phyloP scores from a whole-genome alignment of 2,888 invertebrate genomes.

The Megalurothrips usitatus region DNA sequence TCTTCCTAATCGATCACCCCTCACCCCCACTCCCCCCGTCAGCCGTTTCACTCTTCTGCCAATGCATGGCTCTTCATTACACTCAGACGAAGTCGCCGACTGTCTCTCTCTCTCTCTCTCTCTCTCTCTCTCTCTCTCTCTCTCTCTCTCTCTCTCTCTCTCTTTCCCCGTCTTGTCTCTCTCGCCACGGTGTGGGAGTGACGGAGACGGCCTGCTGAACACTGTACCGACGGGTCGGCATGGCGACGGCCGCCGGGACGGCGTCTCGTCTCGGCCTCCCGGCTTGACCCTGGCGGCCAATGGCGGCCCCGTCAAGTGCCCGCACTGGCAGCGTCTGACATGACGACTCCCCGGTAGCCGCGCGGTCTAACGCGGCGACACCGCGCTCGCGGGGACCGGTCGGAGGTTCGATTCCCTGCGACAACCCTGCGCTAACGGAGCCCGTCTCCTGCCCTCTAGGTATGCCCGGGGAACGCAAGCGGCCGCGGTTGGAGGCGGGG shows the following conservation, averaged over 20 bases:
- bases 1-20: no score
- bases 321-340: not conserved
- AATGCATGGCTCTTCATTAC: no score
- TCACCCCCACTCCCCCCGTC: no score
- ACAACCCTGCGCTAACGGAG: not conserved
- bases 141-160: not conserved
- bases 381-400: not conserved
- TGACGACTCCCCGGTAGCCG: no score
- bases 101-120: not conserved
- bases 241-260: not conserved
- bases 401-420: no score
- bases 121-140: not conserved
- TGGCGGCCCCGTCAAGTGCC: not conserved
- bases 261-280: not conserved
- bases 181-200: not conserved
- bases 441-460: not conserved
- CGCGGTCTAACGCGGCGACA: no score
- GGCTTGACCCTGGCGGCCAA: not conserved
- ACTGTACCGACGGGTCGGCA: not conserved
- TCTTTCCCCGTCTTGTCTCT: not conserved
- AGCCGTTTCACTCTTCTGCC: no score
- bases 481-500: not conserved
- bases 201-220: not conserved
- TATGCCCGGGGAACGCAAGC: not conserved
- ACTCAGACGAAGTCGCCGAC: no score